These are phyloP conservation scores for Gavialis gangeticus DNA, from an alignment of 2,113 vertebrate species.

Conservation along the genomic window DNA sequence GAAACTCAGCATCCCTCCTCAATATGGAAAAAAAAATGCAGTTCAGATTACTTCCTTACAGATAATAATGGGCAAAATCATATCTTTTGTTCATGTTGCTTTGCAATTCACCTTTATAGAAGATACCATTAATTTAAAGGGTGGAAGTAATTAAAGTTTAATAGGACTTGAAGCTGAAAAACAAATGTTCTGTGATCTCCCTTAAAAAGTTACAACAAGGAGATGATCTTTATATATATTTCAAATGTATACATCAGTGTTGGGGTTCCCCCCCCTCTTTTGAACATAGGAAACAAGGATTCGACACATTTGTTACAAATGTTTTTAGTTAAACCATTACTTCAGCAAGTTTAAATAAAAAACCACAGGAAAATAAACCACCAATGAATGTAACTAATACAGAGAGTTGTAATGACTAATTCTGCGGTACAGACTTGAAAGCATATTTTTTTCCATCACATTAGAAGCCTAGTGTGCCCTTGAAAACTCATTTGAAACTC, in stretches of 20 bases:
- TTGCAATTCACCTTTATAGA: not conserved
- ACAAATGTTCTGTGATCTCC: not conserved
- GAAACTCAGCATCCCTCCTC: not conserved
- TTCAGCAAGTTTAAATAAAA: not conserved
- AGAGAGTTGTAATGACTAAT: not conserved
- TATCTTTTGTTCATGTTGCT: not conserved
- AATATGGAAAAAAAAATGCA: not conserved
- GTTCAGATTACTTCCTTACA: not conserved
- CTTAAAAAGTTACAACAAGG: not conserved
- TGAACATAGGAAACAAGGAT: not conserved
- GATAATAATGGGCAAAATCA: accelerated
- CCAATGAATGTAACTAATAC: not conserved
- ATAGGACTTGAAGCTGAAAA: not conserved
- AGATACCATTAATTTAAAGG: not conserved
- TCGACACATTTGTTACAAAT: not conserved
- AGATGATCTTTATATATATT: not conserved
- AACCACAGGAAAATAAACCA: not conserved
- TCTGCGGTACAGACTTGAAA: not conserved
- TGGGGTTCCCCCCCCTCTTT: not conserved
- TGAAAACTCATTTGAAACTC: conserved; percentile 22
- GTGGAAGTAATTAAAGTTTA: not conserved
- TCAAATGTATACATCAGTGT: not conserved
- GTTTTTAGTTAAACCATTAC: not conserved
- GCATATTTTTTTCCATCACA: not conserved
- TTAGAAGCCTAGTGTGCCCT: not conserved